Conservation (phyloP, 2,888 invertebrate genomes). For the Pachliopta kotzebuea region DNA sequence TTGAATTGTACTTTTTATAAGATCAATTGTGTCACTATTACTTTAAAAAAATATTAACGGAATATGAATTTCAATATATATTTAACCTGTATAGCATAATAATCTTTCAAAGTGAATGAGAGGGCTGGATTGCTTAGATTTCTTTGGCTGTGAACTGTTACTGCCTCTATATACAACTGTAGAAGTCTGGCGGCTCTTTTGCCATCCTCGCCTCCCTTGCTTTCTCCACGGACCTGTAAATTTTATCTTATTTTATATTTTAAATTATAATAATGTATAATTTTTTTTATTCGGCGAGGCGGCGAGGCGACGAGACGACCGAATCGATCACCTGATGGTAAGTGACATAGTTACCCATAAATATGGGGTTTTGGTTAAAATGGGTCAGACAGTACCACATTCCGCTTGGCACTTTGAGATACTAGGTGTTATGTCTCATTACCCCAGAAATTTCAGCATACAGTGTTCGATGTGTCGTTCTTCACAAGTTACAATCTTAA, state of each 20-base stretch:
- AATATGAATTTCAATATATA: neutral
- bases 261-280: no score
- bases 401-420: no score
- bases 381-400: no score
- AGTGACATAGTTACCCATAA: no score
- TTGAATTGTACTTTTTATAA: neutral
- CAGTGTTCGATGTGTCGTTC: no score
- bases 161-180: conserved; percentile 89
- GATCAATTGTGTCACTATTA: neutral
- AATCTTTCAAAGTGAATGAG: conserved; percentile 86
- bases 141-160: conserved; percentile 88
- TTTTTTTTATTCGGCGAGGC: no score
- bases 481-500: no score
- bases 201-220: conserved; percentile 77
- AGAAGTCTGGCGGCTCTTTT: conserved; percentile 82
- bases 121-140: conserved; percentile 80
- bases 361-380: no score
- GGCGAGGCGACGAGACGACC: no score
- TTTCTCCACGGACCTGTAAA: conserved; percentile 80
- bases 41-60: neutral
- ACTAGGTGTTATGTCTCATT: no score
- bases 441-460: no score
- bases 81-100: conserved; percentile 85
- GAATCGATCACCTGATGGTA: no score
- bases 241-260: neutral